phyloP scores from a whole-genome alignment of 2,113 vertebrate species.

The Corythoichthys haematopterus region DNA sequence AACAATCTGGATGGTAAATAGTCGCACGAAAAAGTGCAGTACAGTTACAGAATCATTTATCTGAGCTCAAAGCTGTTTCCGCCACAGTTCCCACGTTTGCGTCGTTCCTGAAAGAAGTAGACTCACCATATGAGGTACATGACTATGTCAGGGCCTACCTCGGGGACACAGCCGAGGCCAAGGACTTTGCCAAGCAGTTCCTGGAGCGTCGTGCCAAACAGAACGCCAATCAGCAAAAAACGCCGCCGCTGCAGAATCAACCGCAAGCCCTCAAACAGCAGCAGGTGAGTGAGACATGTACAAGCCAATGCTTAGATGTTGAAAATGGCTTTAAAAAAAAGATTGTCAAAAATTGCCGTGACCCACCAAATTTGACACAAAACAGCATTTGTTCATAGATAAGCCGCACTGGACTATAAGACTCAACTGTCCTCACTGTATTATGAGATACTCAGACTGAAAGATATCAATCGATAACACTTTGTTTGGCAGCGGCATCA shows the following conservation, averaged over 20 bases:
- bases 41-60: background rate
- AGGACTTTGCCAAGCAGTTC: constrained; percentile 99
- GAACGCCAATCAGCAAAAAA: constrained; percentile 85
- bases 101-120: constrained; percentile 97
- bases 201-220: constrained; percentile 99
- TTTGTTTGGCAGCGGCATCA: no score
- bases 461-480: no score
- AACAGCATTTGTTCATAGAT: no score
- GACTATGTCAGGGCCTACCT: constrained; percentile 96
- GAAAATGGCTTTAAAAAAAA: no score
- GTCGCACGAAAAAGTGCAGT: constrained; percentile 3
- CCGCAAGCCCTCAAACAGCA: constrained; percentile 62
- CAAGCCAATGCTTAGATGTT: background rate
- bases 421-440: no score
- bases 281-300: constrained; percentile 19
- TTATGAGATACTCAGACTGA: no score
- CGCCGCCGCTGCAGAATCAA: constrained; percentile 68
- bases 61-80: background rate
- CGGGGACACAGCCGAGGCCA: constrained; percentile 94
- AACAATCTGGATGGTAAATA: constrained; percentile 97
- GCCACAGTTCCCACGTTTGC: constrained; percentile 91
- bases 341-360: no score
- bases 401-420: no score
- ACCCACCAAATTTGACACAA: no score
- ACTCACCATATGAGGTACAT: constrained; percentile 96